These are phyloP conservation scores for Tupaia tana DNA, from an alignment of 2,113 vertebrate species.

Conservation along the genomic window DNA sequence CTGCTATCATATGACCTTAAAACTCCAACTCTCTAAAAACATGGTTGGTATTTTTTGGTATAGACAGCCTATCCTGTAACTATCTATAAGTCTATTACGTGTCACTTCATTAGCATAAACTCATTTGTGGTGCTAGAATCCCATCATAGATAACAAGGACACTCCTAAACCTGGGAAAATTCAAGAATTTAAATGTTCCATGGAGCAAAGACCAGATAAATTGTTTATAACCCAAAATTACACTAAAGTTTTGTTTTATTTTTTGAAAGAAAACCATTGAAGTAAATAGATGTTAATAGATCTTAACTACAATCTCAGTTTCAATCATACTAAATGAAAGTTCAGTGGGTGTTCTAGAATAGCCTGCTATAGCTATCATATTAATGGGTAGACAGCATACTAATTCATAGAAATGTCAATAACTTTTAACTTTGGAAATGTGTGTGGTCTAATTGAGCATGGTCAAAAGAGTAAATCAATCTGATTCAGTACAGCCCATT, in stretches of 20 bases:
- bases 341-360: slow-evolving; percentile 62
- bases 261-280: not conserved
- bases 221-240: not conserved
- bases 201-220: not conserved
- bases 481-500: not conserved
- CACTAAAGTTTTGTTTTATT: not conserved
- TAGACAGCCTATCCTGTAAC: not conserved
- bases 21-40: not conserved
- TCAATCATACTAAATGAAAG: slow-evolving; percentile 71
- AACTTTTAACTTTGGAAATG: slow-evolving; percentile 55
- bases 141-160: not conserved
- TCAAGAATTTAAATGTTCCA: not conserved
- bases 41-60: not conserved
- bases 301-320: slow-evolving; percentile 70
- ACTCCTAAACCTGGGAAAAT: not conserved
- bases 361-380: slow-evolving; percentile 38
- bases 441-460: slow-evolving; percentile 49
- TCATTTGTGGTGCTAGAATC: not conserved
- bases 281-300: slow-evolving; percentile 15
- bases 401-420: slow-evolving; percentile 63
- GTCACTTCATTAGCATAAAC: not conserved
- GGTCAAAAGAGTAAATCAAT: slow-evolving; percentile 73
- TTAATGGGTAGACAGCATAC: slow-evolving; percentile 56
- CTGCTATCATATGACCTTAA: not conserved
- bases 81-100: not conserved